Conservation (phyloP, 2,797 vertebrate genomes). For the Sparidentex hasta region DNA sequence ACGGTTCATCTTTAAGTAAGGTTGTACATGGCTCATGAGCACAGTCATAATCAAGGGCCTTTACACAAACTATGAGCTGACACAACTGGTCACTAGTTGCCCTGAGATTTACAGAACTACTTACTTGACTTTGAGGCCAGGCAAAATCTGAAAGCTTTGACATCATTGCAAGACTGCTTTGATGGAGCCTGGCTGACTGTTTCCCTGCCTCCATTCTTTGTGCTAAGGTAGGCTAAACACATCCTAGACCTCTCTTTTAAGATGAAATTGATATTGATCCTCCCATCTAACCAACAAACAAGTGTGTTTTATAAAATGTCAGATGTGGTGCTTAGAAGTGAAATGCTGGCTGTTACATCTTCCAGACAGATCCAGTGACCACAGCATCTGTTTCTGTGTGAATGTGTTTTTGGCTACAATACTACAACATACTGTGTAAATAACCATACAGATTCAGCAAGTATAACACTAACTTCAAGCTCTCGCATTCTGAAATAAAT, state of each 20-base stretch:
- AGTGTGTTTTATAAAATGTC: slow-evolving; percentile 45
- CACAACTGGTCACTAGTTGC: too few species aligned
- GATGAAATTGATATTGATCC: slow-evolving; percentile 56
- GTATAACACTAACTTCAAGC: not conserved
- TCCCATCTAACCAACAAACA: slow-evolving; percentile 30
- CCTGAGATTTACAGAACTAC: too few species aligned
- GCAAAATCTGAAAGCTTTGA: not conserved
- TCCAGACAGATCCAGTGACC: slow-evolving; percentile 23
- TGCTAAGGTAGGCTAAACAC: slow-evolving; percentile 34
- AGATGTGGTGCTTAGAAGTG: slow-evolving; percentile 30
- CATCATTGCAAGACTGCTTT: not conserved
- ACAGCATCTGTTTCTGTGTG: slow-evolving; percentile 11
- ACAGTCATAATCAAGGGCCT: too few species aligned
- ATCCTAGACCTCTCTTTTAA: slow-evolving; percentile 30
- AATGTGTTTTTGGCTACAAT: not conserved
- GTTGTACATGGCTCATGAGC: too few species aligned
- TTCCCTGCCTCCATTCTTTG: slow-evolving; percentile 3
- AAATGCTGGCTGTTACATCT: slow-evolving; percentile 19
- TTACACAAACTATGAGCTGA: too few species aligned
- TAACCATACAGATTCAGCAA: not conserved
- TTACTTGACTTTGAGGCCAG: too few species aligned
- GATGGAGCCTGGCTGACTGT: not conserved
- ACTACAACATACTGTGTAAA: not conserved
- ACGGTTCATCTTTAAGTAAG: too few species aligned
- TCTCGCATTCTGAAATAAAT: too few species aligned